Evolutionary conservation across 1,140 invertebrate genomes (phyloP).

Genomic region (Homarus americanus): DNA sequence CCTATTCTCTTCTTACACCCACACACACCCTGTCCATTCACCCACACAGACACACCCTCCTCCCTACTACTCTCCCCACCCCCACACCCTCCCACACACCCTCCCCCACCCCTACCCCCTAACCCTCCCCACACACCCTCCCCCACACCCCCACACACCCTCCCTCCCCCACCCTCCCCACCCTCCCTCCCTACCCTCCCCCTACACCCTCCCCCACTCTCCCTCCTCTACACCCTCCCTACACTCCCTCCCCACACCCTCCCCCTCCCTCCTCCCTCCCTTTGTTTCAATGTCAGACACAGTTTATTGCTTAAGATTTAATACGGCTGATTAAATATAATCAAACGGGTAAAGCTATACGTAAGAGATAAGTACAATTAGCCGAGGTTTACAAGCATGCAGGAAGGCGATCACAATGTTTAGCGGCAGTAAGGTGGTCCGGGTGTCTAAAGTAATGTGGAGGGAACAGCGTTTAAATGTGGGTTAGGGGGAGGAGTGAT

Average conservation of each 20-base stretch:
- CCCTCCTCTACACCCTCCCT: not conserved
- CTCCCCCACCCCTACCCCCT: no score
- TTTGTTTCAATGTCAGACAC: not conserved
- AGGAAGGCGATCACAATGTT: constrained; percentile 46
- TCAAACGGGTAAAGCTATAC: constrained; percentile 48
- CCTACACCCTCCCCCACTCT: not conserved
- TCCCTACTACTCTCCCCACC: no score
- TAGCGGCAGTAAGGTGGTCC: constrained; percentile 33
- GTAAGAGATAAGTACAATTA: constrained; percentile 5
- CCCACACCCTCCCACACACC: no score
- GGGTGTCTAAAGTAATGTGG: constrained; percentile 21
- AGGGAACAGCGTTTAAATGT: constrained; percentile 50
- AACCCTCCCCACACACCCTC: no score
- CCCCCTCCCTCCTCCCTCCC: not conserved
- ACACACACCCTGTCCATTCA: not conserved
- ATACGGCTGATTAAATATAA: constrained; percentile 62
- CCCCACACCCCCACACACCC: no score
- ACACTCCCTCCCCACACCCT: not conserved
- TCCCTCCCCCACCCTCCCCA: no score
- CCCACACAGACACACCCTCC: no score
- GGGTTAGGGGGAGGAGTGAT: constrained; percentile 31
- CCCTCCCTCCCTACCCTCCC: not conserved
- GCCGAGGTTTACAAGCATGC: constrained; percentile 44
- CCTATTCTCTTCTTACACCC: not conserved
- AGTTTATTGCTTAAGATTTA: constrained; percentile 53